Conservation (phyloP, 2,888 invertebrate species). For the Heliconius ismenius region DNA sequence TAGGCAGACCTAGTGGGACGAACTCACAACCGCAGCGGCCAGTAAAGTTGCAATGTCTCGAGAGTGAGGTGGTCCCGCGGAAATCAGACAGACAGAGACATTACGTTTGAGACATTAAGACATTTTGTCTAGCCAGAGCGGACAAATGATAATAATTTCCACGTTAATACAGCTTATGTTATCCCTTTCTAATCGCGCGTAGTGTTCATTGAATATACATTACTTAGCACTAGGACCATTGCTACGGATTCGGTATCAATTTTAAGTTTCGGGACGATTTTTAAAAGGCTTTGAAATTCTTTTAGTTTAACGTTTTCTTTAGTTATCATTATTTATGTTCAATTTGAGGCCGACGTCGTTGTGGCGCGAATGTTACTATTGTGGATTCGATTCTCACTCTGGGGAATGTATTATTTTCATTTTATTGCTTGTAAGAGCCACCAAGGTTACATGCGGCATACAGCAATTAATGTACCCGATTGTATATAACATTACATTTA, state of each 20-base stretch:
- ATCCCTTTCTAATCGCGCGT: slow-evolving; percentile 45
- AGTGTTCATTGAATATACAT: slow-evolving; percentile 15
- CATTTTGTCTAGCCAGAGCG: neutral
- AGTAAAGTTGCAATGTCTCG: no score
- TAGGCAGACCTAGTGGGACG: neutral
- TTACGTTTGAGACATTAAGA: no score
- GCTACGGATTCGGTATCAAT: slow-evolving; percentile 38
- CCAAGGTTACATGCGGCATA: no score
- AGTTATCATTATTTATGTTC: neutral
- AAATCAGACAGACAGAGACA: no score
- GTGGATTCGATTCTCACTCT: neutral
- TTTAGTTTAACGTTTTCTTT: neutral
- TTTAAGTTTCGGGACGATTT: slow-evolving; percentile 19
- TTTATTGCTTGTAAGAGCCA: no score
- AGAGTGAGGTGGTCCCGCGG: no score
- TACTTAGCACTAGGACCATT: slow-evolving; percentile 27
- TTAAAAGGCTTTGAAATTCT: neutral
- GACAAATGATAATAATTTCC: neutral
- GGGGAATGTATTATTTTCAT: neutral
- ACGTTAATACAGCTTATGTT: slow-evolving; percentile 44
- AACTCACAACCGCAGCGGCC: no score
- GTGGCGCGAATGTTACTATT: neutral
- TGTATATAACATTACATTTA: no score
- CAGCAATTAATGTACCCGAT: no score
- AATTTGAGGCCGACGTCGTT: neutral